These are phyloP conservation scores for Hormaphis cornu DNA, from an alignment of 1,140 invertebrate genomes.

Conservation along the genomic window DNA sequence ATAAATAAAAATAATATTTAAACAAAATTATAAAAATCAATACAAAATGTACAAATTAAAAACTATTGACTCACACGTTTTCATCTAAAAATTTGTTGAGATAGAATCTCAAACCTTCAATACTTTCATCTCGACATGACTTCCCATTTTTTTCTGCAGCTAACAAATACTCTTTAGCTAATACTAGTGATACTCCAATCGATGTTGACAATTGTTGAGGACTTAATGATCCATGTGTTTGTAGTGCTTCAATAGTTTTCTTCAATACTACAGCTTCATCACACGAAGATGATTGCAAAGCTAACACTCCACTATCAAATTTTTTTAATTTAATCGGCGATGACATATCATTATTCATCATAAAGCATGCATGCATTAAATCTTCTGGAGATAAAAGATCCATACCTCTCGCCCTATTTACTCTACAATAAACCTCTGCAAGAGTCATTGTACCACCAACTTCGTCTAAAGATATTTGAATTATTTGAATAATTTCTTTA, in stretches of 20 bases:
- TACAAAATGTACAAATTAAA: not conserved
- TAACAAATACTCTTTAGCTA: conserved; percentile 77
- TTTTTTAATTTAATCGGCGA: conserved; percentile 65
- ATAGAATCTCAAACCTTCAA: conserved; percentile 88
- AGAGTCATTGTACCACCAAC: conserved; percentile 92
- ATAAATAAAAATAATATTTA: too few species aligned
- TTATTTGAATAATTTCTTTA: conserved; percentile 71
- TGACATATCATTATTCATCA: conserved; percentile 48
- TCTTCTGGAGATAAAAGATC: conserved; percentile 90
- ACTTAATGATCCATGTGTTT: conserved; percentile 62
- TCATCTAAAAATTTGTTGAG: conserved; percentile 66
- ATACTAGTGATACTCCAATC: conserved; percentile 67
- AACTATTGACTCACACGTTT: not conserved
- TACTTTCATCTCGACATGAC: conserved; percentile 85
- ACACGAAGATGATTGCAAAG: conserved; percentile 70
- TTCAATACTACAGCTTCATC: conserved; percentile 67
- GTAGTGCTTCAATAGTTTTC: conserved; percentile 60
- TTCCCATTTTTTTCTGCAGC: conserved; percentile 72
- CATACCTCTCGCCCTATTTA: conserved; percentile 81
- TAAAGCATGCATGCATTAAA: conserved; percentile 78
- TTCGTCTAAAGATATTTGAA: conserved; percentile 74
- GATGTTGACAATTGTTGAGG: conserved; percentile 51
- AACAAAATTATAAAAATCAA: too few species aligned
- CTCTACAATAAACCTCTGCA: conserved; percentile 90
- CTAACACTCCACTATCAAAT: conserved; percentile 85